These are phyloP conservation scores for Hystrix cristata DNA, from an alignment of 2,113 vertebrate species.

Conservation along the genomic window DNA sequence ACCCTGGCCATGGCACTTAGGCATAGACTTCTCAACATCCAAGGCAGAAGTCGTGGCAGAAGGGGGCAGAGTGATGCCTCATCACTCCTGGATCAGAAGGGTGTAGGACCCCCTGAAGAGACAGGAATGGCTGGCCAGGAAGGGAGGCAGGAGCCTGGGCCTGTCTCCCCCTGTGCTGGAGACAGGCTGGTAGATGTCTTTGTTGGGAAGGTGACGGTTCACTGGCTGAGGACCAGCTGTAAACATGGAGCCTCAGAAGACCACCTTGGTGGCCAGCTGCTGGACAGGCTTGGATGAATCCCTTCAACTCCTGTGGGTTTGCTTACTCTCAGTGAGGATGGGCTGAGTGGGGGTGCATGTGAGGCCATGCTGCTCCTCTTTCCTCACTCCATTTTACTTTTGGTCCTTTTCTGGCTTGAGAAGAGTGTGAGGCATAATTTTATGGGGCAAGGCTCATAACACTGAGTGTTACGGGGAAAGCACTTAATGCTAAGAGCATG, in stretches of 20 bases:
- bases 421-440: background rate
- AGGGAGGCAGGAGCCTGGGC: background rate
- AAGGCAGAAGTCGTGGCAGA: background rate
- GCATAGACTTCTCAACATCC: background rate
- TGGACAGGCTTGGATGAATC: conserved; percentile 28
- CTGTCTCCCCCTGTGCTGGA: background rate
- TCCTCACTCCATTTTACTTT: background rate
- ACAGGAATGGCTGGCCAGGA: background rate
- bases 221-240: conserved; percentile 59
- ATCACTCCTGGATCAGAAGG: background rate
- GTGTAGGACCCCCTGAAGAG: background rate
- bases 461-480: background rate
- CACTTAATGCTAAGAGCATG: background rate
- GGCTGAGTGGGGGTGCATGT: background rate
- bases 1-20: background rate
- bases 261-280: conserved; percentile 62
- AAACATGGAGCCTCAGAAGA: conserved; percentile 28
- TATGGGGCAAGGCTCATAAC: background rate
- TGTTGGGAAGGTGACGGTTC: conserved; percentile 54
- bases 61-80: background rate
- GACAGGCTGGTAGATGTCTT: conserved; percentile 61
- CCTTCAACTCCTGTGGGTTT: background rate
- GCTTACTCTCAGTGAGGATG: background rate
- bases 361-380: background rate
- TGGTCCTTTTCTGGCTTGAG: background rate